Evolutionary conservation across 1,140 invertebrate genomes (phyloP).

Genomic region (Lasioglossum baleicum): DNA sequence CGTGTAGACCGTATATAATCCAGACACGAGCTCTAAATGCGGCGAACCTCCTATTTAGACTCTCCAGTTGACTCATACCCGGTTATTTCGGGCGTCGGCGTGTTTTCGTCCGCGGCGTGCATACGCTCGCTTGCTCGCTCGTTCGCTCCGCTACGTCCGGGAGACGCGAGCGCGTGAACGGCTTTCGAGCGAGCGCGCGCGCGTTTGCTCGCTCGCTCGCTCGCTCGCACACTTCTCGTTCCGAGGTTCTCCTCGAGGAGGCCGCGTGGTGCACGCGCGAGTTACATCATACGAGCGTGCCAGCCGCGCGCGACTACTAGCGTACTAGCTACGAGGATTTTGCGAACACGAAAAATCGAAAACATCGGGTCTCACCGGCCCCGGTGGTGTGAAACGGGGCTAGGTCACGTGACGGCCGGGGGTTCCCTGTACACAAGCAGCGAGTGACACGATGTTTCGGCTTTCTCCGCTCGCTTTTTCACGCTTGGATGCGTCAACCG

Average conservation of each 20-base stretch:
- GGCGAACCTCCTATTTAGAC: slow-evolving; percentile 70
- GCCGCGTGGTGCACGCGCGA: slow-evolving; percentile 15
- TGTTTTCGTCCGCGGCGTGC: slow-evolving; percentile 66
- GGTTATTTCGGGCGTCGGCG: slow-evolving; percentile 65
- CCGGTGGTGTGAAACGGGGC: background rate
- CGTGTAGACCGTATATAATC: slow-evolving; percentile 63
- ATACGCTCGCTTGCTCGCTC: slow-evolving; percentile 38
- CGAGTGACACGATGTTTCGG: slow-evolving; percentile 4
- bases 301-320: background rate
- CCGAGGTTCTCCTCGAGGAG: background rate
- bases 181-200: slow-evolving; percentile 7
- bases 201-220: background rate
- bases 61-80: slow-evolving; percentile 67
- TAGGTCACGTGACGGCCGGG: background rate
- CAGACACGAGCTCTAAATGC: slow-evolving; percentile 69
- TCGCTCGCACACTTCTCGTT: slow-evolving; percentile 1
- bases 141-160: background rate
- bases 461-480: slow-evolving; percentile 22
- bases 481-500: background rate
- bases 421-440: background rate
- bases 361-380: background rate
- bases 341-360: slow-evolving; percentile 30
- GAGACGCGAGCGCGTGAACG: slow-evolving; percentile 13
- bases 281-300: slow-evolving; percentile 54
- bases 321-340: slow-evolving; percentile 32